phyloP scores from a whole-genome alignment of 2,113 vertebrate species.

The Mohoua ochrocephala region DNA sequence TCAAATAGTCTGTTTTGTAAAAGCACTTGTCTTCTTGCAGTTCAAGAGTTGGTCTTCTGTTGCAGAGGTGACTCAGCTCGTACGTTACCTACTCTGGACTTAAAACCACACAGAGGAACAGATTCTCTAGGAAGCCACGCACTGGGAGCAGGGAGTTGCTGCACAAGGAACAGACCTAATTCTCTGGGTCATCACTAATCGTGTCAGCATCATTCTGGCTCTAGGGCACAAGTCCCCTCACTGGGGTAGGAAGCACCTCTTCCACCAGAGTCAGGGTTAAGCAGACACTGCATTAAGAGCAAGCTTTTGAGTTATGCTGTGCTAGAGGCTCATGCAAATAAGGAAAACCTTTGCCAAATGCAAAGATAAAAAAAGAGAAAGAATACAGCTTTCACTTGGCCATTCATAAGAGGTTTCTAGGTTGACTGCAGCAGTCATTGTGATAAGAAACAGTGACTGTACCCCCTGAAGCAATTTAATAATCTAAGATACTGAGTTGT shows the following conservation, averaged over 20 bases:
- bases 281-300: not conserved
- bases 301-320: not conserved
- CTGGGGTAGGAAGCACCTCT: not conserved
- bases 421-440: not conserved
- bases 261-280: not conserved
- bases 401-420: not conserved
- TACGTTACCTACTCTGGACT: accelerated
- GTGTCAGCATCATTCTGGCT: not conserved
- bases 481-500: not conserved
- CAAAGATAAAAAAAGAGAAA: not conserved
- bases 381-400: not conserved
- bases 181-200: not conserved
- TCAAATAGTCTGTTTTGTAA: not conserved
- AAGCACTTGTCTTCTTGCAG: not conserved
- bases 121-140: accelerated
- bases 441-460: not conserved
- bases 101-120: not conserved
- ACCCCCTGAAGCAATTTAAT: not conserved
- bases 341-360: not conserved
- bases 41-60: not conserved
- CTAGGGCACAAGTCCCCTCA: not conserved
- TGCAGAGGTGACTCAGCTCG: not conserved
- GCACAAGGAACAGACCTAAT: not conserved
- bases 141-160: not conserved
- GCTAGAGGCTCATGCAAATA: not conserved